phyloP scores from a whole-genome alignment of 92 coral and sea anemone genomes.

The Plumapathes pennacea region DNA sequence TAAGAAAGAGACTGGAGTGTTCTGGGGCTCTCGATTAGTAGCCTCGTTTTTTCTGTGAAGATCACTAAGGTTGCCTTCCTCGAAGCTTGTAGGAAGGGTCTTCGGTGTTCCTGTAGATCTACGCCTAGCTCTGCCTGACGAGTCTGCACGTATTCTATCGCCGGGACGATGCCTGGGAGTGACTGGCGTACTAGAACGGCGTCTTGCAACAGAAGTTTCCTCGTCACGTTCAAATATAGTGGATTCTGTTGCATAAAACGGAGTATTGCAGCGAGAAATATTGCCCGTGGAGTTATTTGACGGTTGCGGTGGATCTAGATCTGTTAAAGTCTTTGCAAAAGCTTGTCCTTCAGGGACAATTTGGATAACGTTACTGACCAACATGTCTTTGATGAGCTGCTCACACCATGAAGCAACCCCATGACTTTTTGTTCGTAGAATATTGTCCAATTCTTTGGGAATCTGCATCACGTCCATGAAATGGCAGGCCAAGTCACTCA shows the following conservation, averaged over 20 bases:
- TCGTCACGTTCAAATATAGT: slow-evolving; percentile 5
- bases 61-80: background rate
- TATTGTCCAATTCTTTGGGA: slow-evolving; percentile 79
- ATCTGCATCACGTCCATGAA: slow-evolving; percentile 94
- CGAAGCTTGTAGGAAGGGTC: slow-evolving; percentile 1
- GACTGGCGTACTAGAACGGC: background rate
- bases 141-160: background rate
- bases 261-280: slow-evolving; percentile 38
- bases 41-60: background rate
- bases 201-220: background rate
- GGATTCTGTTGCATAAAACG: slow-evolving; percentile 23
- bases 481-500: slow-evolving; percentile 96
- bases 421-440: slow-evolving; percentile 85
- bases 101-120: slow-evolving; percentile 22
- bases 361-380: slow-evolving; percentile 63
- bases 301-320: background rate
- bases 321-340: slow-evolving; percentile 16
- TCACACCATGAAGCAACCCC: slow-evolving; percentile 99
- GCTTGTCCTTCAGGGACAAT: slow-evolving; percentile 73
- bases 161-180: background rate
- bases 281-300: slow-evolving; percentile 4
- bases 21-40: background rate
- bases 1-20: background rate
- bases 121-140: slow-evolving; percentile 14
- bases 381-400: slow-evolving; percentile 91